phyloP scores from a whole-genome alignment of 2,113 vertebrate species.

The Naja naja region DNA sequence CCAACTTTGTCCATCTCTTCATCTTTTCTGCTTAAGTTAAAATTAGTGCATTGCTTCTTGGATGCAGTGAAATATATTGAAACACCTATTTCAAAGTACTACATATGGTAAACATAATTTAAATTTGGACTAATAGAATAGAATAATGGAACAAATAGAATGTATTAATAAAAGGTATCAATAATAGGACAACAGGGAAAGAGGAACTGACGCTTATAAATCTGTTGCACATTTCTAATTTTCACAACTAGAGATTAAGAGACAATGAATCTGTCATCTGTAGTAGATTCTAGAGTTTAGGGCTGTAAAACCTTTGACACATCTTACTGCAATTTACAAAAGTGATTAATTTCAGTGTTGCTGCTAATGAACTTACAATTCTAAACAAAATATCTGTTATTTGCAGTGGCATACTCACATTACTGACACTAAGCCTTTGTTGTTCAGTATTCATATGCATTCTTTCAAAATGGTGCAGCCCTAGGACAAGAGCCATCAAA shows the following conservation, averaged over 20 bases:
- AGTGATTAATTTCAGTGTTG: conserved; percentile 28
- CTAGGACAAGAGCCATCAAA: no score
- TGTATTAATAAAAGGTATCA: background rate
- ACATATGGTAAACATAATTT: background rate
- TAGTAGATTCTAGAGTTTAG: background rate
- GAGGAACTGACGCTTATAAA: background rate
- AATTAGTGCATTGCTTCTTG: background rate
- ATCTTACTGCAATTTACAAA: background rate
- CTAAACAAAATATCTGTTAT: background rate
- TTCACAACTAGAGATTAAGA: background rate
- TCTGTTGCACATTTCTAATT: background rate
- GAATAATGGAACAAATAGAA: background rate
- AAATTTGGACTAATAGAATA: background rate
- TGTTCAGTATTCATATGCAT: conserved; percentile 12
- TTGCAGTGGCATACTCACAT: conserved; percentile 5
- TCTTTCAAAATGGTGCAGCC: background rate
- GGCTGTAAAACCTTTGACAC: background rate
- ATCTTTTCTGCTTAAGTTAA: background rate
- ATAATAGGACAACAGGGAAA: background rate
- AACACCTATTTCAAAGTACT: background rate
- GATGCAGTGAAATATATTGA: background rate
- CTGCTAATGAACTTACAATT: conserved; percentile 17
- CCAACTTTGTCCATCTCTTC: background rate
- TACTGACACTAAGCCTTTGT: background rate
- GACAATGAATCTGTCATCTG: background rate